Evolutionary conservation across 2,797 vertebrate species (phyloP), one percentile per base, ranked within the genome.

Genomic region (Pseudochirops corinnae): DNA sequence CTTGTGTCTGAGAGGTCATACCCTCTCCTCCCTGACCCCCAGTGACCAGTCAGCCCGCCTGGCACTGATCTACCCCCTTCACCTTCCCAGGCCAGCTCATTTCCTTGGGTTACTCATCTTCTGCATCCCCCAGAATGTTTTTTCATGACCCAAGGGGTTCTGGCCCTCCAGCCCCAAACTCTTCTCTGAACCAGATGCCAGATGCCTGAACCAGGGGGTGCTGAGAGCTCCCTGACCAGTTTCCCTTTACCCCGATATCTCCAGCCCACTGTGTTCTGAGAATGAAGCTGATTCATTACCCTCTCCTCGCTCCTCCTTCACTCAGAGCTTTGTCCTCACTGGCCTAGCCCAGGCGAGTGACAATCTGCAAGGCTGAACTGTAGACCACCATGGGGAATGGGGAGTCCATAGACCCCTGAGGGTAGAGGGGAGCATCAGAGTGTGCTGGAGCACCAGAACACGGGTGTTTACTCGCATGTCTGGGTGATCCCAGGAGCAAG

Each of bases 261-360:
- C 90, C 29, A 93, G 62, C 87, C 96, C 58, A 12, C 90, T 31
- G 13, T 33, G 11, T 93, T 96, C 95, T 62, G 96, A 94, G 94
- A 97, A 74, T 92, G 96, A 96, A 93, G 11, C 29, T 29, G 90
- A 91, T 21, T 55, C 90, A 52, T 91, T 55, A 55, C 53, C 50
- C 90, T 92, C 93, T 56, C 39, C 55, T 94, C 14, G 92, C 53
- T 53, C 60, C n/a, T 58, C 39, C 56, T 87, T 92, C 94, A 93
- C 67, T 1, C 93, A n/a, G 57, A 56, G 87, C 90, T 87, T 52
- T 13, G 91, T 90, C 93, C 93, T 93, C 55, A 5, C 53, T 67
- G 95, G 60, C 91, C 13, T 33, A 91, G 91, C 91, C 56, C n/a
- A 90, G 91, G 55, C 58, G 52, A 53, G 96, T 93, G 94, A 95